Evolutionary conservation across 1,140 invertebrate species (phyloP), one percentile per base, ranked within the genome.

Genomic region (Drosophila insularis): DNA sequence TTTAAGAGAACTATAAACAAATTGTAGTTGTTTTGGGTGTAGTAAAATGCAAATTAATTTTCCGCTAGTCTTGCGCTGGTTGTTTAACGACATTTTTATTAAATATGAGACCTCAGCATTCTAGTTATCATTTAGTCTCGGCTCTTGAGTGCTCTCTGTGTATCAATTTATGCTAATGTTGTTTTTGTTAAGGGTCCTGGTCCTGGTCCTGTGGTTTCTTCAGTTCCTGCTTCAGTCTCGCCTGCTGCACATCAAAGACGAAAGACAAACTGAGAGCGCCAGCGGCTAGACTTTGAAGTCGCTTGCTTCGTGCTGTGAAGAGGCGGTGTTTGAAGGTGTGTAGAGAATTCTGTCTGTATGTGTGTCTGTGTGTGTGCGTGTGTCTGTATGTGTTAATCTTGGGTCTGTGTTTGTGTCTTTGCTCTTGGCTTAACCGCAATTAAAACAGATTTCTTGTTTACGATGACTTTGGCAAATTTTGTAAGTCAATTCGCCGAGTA

Each of bases 381-480:
- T 62, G 46, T 71, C 13, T 58, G 32, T 13, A 10, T 55, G 63
- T 58, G 70, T 56, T 17, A 40, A 40, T 11, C 31, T 35, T 39
- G 39, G 60, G 66, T 46, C 55, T 21, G 10, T 11, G 43, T 50
- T 50, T 14, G 58, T 39, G 58, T 43, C 60, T 58, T 62, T 87
- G 82, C 82, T 76, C 40, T 73, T 58, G 63, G 68, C 84, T 73
- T 54, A 73, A 71, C 84, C 84, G 84, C 82, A 87, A 87, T 87
- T 89, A 82, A 87, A 89, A 77, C 82, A 77, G 82, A 87, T 82
- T 87, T 89, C 84, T 82, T 89, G 84, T 80, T 89, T 78, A 72
- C 81, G 69, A 78, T 89, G 84, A 89, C 82, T 78, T 87, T 89
- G 61, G 71, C 58, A 81, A 87, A 89, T 89, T 50, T 89, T 82